Conservation (phyloP, 2,113 vertebrate species). For the Brienomyrus brachyistius region DNA sequence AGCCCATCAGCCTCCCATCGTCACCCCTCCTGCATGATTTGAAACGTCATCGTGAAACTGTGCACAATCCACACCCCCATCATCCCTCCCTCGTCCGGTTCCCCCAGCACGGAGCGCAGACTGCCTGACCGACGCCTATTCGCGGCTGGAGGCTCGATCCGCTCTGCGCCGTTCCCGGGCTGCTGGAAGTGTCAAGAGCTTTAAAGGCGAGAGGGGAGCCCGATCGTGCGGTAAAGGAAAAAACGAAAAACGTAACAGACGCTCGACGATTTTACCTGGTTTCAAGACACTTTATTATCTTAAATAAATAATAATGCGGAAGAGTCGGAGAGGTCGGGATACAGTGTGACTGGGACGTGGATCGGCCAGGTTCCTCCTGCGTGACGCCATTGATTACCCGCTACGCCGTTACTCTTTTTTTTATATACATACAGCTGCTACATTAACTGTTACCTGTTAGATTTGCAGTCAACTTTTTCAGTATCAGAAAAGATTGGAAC, state of each 20-base stretch:
- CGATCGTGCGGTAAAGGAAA: neutral
- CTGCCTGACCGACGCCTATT: neutral
- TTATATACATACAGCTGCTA: neutral
- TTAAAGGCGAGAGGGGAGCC: neutral
- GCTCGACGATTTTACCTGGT: neutral
- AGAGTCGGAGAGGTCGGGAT: neutral
- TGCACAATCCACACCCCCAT: neutral
- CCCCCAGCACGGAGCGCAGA: neutral
- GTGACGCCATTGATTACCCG: neutral
- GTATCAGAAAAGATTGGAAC: neutral
- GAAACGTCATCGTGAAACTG: neutral
- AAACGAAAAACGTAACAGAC: neutral
- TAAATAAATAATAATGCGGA: constrained; percentile 1
- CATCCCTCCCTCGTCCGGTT: neutral
- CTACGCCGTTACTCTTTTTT: neutral
- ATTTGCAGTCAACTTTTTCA: neutral
- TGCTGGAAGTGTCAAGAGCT: neutral
- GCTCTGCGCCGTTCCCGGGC: neutral
- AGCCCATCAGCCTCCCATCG: neutral
- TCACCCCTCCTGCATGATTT: neutral
- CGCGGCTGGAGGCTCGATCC: neutral
- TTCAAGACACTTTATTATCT: neutral
- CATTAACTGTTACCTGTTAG: neutral
- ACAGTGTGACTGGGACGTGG: neutral
- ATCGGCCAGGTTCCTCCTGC: neutral